Conservation (phyloP, 2,888 invertebrate genomes). For the Drosophila lacicola region DNA sequence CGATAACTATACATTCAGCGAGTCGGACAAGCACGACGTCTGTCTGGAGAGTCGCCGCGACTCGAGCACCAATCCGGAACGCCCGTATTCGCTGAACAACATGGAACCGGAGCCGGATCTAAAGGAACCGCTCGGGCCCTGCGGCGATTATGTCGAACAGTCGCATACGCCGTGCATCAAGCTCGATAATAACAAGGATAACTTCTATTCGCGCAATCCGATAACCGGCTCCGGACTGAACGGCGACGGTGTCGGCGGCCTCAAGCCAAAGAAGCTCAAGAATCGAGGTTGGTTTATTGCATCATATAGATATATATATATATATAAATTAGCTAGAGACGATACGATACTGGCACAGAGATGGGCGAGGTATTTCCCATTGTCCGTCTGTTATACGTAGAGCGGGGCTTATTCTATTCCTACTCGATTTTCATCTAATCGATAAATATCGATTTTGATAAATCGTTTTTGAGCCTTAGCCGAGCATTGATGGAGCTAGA, state of each 20-base stretch:
- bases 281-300: conserved; percentile 44
- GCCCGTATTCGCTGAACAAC: conserved; percentile 52
- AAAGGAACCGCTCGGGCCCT: conserved; percentile 15
- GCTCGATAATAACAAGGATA: conserved; percentile 15
- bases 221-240: conserved; percentile 56
- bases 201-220: conserved; percentile 48
- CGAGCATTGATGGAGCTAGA: too few species aligned
- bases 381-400: too few species aligned
- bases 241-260: conserved; percentile 51
- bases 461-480: too few species aligned
- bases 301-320: background rate
- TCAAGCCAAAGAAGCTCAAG: conserved; percentile 44
- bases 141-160: conserved; percentile 22
- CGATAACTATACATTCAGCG: conserved; percentile 20
- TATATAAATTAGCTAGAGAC: too few species aligned
- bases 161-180: conserved; percentile 21
- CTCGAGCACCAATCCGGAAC: conserved; percentile 50
- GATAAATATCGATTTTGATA: too few species aligned
- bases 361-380: too few species aligned
- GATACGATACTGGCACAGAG: too few species aligned
- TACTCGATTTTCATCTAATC: too few species aligned
- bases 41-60: conserved; percentile 48
- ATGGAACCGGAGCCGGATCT: conserved; percentile 3
- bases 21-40: conserved; percentile 52
- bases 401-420: too few species aligned